A percentile compares a stretch with the other conserved stretches of the same genome.
phyloP scores from a whole-genome alignment of 2,888 invertebrate genomes.

The Philereme vetulata region DNA sequence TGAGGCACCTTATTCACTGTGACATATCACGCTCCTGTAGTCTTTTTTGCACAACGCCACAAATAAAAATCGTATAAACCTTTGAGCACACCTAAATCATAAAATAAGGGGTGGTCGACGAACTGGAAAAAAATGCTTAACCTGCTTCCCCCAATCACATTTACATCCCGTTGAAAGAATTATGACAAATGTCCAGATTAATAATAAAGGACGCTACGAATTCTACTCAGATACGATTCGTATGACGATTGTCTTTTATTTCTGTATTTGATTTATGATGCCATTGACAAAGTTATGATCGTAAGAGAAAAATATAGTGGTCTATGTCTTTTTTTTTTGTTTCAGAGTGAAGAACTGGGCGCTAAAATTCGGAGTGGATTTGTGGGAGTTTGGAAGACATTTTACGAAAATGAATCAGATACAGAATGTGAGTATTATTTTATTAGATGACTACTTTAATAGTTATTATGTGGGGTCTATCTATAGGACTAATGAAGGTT shows the following conservation, averaged over 20 bases:
- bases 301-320: neutral
- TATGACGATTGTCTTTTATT: constrained; percentile 8
- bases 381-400: constrained; percentile 94
- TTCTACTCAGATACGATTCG: neutral
- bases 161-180: constrained; percentile 60
- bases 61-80: constrained; percentile 58
- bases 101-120: constrained; percentile 64
- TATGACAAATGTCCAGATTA: constrained; percentile 61
- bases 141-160: constrained; percentile 69
- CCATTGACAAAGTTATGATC: neutral
- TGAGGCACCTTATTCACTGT: neutral
- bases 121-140: constrained; percentile 71
- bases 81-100: constrained; percentile 53
- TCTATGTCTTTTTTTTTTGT: constrained; percentile 57
- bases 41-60: constrained; percentile 41
- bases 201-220: constrained; percentile 10
- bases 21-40: neutral
- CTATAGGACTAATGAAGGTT: too few relatives aligned
- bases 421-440: constrained; percentile 88
- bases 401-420: constrained; percentile 95
- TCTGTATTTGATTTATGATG: constrained; percentile 6
- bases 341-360: constrained; percentile 96
- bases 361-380: constrained; percentile 93
- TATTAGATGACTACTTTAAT: neutral
- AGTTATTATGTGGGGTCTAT: too few relatives aligned